These are phyloP conservation scores for Dipodomys merriami DNA, from an alignment of 2,113 vertebrate genomes.

Conservation along the genomic window DNA sequence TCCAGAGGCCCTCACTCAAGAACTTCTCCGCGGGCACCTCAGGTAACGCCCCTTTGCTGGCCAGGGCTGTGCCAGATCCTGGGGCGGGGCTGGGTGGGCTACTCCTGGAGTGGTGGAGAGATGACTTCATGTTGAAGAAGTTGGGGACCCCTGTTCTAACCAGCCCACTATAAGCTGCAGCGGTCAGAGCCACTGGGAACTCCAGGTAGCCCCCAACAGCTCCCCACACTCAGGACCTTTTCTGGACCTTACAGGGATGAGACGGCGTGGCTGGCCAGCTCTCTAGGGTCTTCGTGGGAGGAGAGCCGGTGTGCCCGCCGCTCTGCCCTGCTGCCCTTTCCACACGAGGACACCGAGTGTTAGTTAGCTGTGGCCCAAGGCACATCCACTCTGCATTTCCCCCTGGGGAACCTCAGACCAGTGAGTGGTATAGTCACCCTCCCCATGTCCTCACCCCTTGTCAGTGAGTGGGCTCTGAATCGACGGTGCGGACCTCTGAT, in stretches of 20 bases:
- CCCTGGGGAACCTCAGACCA: neutral
- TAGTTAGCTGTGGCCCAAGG: accelerated
- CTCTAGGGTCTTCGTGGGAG: neutral
- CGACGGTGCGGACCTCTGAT: neutral
- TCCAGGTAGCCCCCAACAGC: neutral
- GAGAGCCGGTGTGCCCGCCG: accelerated
- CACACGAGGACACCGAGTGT: neutral
- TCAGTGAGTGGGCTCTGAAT: accelerated
- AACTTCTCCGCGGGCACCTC: constrained; percentile 96
- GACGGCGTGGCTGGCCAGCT: accelerated
- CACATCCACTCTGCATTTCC: accelerated
- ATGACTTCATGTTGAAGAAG: neutral
- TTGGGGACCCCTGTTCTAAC: neutral
- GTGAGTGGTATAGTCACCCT: no score
- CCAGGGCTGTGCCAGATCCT: accelerated
- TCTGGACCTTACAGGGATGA: no score
- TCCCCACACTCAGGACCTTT: neutral
- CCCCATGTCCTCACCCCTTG: accelerated
- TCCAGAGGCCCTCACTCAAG: constrained; percentile 97
- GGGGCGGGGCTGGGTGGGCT: no score
- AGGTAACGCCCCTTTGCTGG: constrained; percentile 82
- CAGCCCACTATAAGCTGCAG: neutral
- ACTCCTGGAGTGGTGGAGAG: neutral
- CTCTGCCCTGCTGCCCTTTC: accelerated
- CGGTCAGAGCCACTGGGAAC: accelerated